Percentiles rank a stretch among this genome's conserved stretches.
These are phyloP conservation scores for Brachylomia viminalis DNA, from an alignment of 2,888 invertebrate genomes.

Conservation along the genomic window DNA sequence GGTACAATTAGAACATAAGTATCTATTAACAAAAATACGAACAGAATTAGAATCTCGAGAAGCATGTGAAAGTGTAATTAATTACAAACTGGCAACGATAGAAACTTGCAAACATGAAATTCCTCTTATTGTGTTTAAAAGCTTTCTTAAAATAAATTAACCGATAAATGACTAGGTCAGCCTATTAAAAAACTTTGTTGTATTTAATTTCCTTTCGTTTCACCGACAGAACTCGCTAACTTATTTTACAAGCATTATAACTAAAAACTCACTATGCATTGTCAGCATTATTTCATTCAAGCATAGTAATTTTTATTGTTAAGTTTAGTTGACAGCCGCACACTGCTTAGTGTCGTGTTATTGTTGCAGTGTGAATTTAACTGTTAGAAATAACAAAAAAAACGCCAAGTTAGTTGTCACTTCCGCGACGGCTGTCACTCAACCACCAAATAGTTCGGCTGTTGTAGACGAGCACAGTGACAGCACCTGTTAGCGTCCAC, in stretches of 20 bases:
- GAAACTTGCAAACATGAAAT: constrained; percentile 35
- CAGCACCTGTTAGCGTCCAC: constrained; percentile 76
- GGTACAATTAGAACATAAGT: neutral
- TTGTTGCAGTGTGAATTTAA: constrained; percentile 42
- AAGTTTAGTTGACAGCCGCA: constrained; percentile 35
- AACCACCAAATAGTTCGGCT: constrained; percentile 68
- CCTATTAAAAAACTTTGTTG: neutral
- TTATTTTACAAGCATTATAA: neutral
- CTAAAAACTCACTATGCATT: neutral
- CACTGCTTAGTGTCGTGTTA: constrained; percentile 60
- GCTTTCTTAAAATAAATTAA: constrained; percentile 45
- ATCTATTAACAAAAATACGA: constrained; percentile 10
- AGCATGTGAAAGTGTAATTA: constrained; percentile 48
- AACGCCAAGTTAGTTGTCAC: constrained; percentile 63
- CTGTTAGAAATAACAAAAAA: constrained; percentile 57
- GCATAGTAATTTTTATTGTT: constrained; percentile 12
- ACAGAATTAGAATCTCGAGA: constrained; percentile 16
- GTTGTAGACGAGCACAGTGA: constrained; percentile 71
- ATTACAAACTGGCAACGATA: constrained; percentile 24
- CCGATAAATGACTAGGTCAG: constrained; percentile 7
- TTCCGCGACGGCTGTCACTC: constrained; percentile 69
- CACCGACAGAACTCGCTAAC: neutral
- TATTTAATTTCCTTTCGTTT: neutral
- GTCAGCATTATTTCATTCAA: constrained; percentile 16
- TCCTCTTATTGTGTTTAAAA: constrained; percentile 38